These are phyloP conservation scores for Dorcus hopei DNA, from an alignment of 2,888 invertebrate genomes.

Conservation along the genomic window DNA sequence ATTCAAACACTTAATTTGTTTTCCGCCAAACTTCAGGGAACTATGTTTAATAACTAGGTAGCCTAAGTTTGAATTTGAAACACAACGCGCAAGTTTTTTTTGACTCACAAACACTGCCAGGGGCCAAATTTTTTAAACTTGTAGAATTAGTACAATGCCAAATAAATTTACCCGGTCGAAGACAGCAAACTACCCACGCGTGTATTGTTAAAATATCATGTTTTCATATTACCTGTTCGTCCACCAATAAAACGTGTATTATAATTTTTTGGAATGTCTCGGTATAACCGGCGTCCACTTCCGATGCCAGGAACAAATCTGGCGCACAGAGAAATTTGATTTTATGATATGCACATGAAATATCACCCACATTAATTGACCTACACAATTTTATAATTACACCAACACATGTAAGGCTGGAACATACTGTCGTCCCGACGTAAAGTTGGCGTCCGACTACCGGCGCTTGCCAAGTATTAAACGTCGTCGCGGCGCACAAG, in stretches of 20 bases:
- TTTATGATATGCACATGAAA: not conserved
- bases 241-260: too few relatives aligned
- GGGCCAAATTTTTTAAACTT: too few relatives aligned
- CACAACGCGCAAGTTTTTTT: too few relatives aligned
- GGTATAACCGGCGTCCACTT: not conserved
- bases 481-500: slow-evolving; percentile 23
- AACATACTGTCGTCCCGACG: slow-evolving; percentile 11
- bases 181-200: not conserved
- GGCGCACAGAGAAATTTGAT: not conserved
- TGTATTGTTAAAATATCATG: not conserved
- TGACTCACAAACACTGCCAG: too few relatives aligned
- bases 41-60: too few relatives aligned
- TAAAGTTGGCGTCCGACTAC: slow-evolving; percentile 13
- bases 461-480: slow-evolving; percentile 15
- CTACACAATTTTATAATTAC: slow-evolving; percentile 10
- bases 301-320: not conserved
- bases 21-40: too few relatives aligned
- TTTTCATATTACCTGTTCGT: slow-evolving; percentile 3
- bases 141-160: too few relatives aligned
- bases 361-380: not conserved
- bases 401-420: slow-evolving; percentile 10
- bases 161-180: not conserved
- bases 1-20: too few relatives aligned
- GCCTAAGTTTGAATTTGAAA: too few relatives aligned
- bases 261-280: not conserved